Evolutionary conservation across 2,888 invertebrate species (phyloP), one percentile per base, ranked within the genome.

Genomic region (Protodeltote pygarga): DNA sequence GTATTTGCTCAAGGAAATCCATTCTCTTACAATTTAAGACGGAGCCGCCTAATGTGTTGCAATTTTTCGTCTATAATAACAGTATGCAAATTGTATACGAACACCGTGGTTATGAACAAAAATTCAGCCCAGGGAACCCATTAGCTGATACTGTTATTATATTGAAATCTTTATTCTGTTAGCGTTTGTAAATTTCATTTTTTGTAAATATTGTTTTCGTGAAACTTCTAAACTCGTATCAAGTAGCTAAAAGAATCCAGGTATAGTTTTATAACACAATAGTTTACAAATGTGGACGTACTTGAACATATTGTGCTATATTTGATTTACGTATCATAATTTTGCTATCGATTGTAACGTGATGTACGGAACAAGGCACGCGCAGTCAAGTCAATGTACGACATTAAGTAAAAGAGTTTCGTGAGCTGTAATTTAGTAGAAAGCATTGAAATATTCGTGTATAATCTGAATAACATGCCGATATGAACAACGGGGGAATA

Each of bases 401-500:
- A 81, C 83, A 82, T 86, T 86, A 85, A 85, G 84, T 85, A 85
- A 88, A 89, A 89, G 86, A 87, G 83, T 87, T 85, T 78, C 89
- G 88, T 89, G 86, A 81, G 84, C 85, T 87, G 88, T 91, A 91
- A 92, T 92, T 92, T 91, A 89, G 89, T 90, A 91, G 89, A 92
- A 89, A 91, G 91, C 92, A 90, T 91, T 90, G 92, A 91, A 91
- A 90, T 90, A 90, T 91, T 91, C 91, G 89, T 92, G 91, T 91
- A 87, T 91, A 91, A 90, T 92, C 89, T 89, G 88, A 90, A 91
- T 91, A 92, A 91, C 92, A 92, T 92, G 90, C 87, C 89, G 85
- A 92, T 91, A 92, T 92, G 91, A 91, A 89, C 90, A 89, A 86
- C 91, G 89, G 87, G 89, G 90, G 90, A 89, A 86, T 86, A 86